phyloP scores from a whole-genome alignment of 2,888 invertebrate species.

The Chloromyia formosa region DNA sequence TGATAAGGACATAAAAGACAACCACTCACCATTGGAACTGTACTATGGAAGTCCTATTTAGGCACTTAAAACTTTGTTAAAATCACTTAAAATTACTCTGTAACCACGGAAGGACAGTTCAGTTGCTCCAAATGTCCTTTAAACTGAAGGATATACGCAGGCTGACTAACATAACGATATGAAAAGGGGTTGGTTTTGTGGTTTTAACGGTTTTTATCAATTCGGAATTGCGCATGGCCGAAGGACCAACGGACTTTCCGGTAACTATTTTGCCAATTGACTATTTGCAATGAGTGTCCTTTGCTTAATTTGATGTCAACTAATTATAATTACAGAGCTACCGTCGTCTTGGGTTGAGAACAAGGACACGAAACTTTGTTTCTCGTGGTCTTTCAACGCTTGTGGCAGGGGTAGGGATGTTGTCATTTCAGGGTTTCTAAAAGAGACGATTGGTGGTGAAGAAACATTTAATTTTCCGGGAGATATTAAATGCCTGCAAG shows the following conservation, averaged over 20 bases:
- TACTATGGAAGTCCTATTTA: not conserved
- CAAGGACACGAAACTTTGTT: slow-evolving; percentile 46
- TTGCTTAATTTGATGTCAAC: slow-evolving; percentile 37
- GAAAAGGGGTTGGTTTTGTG: slow-evolving; percentile 53
- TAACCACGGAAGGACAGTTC: not conserved
- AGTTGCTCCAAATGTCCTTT: not conserved
- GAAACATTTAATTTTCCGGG: slow-evolving; percentile 52
- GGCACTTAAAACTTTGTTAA: not conserved
- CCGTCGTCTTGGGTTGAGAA: not conserved
- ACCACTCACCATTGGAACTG: not conserved
- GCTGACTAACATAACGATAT: slow-evolving; percentile 20
- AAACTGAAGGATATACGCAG: slow-evolving; percentile 15
- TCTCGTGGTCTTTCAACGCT: slow-evolving; percentile 58
- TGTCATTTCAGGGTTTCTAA: slow-evolving; percentile 55
- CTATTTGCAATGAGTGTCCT: no score
- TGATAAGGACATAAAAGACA: not conserved
- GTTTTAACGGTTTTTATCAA: slow-evolving; percentile 62
- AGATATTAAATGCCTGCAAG: slow-evolving; percentile 54
- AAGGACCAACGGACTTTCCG: slow-evolving; percentile 1
- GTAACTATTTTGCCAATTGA: slow-evolving; percentile 17
- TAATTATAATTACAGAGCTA: slow-evolving; percentile 37
- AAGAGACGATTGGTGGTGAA: slow-evolving; percentile 45
- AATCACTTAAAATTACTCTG: not conserved
- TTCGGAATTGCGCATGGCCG: slow-evolving; percentile 53
- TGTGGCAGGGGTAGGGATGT: slow-evolving; percentile 52